Conservation (phyloP, 53 echinoderm and acorn worm species). For the Echinarachnius parma region DNA sequence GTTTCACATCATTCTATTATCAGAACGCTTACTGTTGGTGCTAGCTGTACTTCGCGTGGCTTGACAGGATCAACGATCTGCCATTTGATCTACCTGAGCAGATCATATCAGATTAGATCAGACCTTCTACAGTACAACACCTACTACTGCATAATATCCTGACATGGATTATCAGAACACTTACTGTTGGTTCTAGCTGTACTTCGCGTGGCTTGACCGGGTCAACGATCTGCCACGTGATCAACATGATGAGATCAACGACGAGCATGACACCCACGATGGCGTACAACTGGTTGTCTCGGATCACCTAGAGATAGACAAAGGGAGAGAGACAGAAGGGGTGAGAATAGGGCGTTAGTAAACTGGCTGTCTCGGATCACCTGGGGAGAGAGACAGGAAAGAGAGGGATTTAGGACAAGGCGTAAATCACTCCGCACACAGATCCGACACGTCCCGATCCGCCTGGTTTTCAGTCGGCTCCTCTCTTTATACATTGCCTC, state of each 20-base stretch:
- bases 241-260: conserved; percentile 73
- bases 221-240: conserved; percentile 84
- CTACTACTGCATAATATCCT: too few relatives aligned
- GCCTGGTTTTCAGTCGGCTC: too few relatives aligned
- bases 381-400: too few relatives aligned
- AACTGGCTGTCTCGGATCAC: too few relatives aligned
- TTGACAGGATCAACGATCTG: conserved; percentile 71
- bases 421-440: too few relatives aligned
- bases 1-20: too few relatives aligned
- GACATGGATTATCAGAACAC: not conserved
- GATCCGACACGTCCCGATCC: too few relatives aligned
- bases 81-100: conserved; percentile 68
- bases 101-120: too few relatives aligned
- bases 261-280: conserved; percentile 83
- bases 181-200: conserved; percentile 49
- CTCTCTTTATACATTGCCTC: too few relatives aligned
- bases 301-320: conserved; percentile 66
- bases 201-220: conserved; percentile 57
- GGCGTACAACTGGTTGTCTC: conserved; percentile 80
- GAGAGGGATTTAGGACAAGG: too few relatives aligned
- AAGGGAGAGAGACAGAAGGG: not conserved
- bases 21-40: conserved; percentile 45
- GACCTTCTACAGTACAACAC: too few relatives aligned
- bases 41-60: conserved; percentile 13
- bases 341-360: too few relatives aligned